Evolutionary conservation across 2,113 vertebrate species (phyloP).

Genomic region (Pipra filicauda): DNA sequence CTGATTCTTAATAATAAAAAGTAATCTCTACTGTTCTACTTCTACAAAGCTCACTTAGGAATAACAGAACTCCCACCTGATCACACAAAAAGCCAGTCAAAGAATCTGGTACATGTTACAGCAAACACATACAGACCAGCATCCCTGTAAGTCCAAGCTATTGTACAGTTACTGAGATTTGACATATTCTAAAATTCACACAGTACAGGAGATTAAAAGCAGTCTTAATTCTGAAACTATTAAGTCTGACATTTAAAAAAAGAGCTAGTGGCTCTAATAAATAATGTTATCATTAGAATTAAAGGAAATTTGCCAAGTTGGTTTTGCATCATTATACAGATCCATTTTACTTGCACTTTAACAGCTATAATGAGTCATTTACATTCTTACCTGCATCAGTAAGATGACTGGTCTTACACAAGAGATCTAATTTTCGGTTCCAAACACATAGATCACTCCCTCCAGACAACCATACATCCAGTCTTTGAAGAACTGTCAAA

Average conservation of each 20-base stretch:
- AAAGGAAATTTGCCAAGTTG: slow-evolving; percentile 44
- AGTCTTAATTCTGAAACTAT: slow-evolving; percentile 3
- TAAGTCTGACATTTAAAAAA: slow-evolving; percentile 41
- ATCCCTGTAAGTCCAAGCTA: background rate
- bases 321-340: slow-evolving; percentile 50
- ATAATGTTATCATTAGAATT: slow-evolving; percentile 56
- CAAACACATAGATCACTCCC: slow-evolving; percentile 91
- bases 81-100: background rate
- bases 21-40: background rate
- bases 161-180: background rate
- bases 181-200: slow-evolving; percentile 16
- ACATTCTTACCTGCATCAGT: slow-evolving; percentile 86
- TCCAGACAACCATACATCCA: slow-evolving; percentile 88
- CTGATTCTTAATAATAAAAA: background rate
- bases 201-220: background rate
- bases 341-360: slow-evolving; percentile 55
- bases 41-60: background rate
- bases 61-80: background rate
- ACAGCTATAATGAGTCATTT: slow-evolving; percentile 49
- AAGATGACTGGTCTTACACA: slow-evolving; percentile 84
- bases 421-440: slow-evolving; percentile 86
- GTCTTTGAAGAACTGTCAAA: slow-evolving; percentile 84
- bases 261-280: background rate
- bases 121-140: background rate
- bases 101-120: background rate